These are phyloP conservation scores for Ligdia adustata DNA, from an alignment of 2,888 invertebrate species.

Conservation along the genomic window DNA sequence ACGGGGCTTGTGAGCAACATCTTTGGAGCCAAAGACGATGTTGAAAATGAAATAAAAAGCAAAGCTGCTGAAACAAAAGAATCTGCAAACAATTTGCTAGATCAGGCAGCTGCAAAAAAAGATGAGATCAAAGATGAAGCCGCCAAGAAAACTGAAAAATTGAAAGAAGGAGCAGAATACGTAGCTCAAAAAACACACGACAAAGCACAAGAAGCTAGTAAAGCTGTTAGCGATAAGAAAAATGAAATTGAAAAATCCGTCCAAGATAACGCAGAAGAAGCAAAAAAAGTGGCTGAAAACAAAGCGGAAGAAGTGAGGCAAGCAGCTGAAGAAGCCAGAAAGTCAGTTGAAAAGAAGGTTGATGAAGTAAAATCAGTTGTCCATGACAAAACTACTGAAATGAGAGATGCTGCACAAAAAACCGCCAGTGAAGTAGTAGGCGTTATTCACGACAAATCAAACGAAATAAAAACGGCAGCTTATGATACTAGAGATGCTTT, in stretches of 20 bases:
- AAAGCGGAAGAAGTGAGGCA: slow-evolving; percentile 43
- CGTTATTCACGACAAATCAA: slow-evolving; percentile 37
- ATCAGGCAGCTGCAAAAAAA: slow-evolving; percentile 63
- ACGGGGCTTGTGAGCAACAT: slow-evolving; percentile 74
- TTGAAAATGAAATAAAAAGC: slow-evolving; percentile 68
- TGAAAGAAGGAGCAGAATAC: slow-evolving; percentile 48
- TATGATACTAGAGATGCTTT: slow-evolving; percentile 32
- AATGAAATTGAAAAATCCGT: slow-evolving; percentile 49
- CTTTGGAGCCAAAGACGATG: slow-evolving; percentile 75
- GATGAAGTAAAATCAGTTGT: slow-evolving; percentile 47
- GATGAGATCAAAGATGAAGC: slow-evolving; percentile 57
- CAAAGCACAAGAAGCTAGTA: slow-evolving; percentile 51
- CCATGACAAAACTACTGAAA: slow-evolving; percentile 47
- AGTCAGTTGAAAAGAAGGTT: slow-evolving; percentile 41
- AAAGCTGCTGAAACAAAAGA: slow-evolving; percentile 69
- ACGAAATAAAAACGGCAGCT: slow-evolving; percentile 29
- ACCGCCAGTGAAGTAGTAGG: slow-evolving; percentile 37
- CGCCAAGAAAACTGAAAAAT: slow-evolving; percentile 56
- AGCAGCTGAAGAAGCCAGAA: slow-evolving; percentile 41
- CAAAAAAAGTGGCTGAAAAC: slow-evolving; percentile 42
- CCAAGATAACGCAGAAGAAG: slow-evolving; percentile 46
- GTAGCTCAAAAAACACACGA: slow-evolving; percentile 46
- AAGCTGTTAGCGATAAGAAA: slow-evolving; percentile 46
- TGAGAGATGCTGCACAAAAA: slow-evolving; percentile 32
- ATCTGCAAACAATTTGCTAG: slow-evolving; percentile 58